These are phyloP conservation scores for Motacilla tschutschensis DNA, from an alignment of 2,113 vertebrate genomes.

Conservation along the genomic window DNA sequence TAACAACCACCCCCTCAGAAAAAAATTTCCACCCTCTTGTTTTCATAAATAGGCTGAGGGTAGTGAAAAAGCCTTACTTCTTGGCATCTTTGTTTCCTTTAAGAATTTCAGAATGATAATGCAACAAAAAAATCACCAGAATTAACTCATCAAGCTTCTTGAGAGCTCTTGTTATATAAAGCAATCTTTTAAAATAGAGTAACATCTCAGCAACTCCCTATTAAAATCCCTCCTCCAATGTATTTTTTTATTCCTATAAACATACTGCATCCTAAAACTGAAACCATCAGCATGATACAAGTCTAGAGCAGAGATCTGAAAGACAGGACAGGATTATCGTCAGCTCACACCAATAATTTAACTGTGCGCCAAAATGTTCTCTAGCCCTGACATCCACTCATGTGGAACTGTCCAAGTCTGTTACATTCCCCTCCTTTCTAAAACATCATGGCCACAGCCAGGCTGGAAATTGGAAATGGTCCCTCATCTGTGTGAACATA, in stretches of 20 bases:
- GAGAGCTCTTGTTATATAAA: background rate
- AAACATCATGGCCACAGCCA: background rate
- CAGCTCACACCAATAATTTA: background rate
- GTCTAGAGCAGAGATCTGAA: background rate
- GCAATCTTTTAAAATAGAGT: background rate
- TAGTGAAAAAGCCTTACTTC: background rate
- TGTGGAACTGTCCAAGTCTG: background rate
- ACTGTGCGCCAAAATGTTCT: background rate
- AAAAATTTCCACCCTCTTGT: rapidly evolving
- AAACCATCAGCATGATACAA: background rate
- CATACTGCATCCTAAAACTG: background rate
- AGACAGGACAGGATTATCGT: background rate
- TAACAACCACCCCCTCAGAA: rapidly evolving
- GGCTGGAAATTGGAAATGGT: background rate
- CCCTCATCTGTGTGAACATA: background rate
- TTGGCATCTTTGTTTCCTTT: background rate
- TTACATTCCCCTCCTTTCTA: background rate
- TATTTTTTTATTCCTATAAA: background rate
- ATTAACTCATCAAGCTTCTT: background rate
- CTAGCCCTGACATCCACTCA: background rate
- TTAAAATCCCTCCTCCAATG: background rate
- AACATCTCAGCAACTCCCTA: background rate
- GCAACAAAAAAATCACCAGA: background rate
- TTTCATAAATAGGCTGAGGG: background rate
- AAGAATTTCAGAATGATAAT: background rate